Evolutionary conservation across 2,113 vertebrate genomes (phyloP), one percentile per base, ranked within the genome.

Genomic region (Scartelaos histophorus): DNA sequence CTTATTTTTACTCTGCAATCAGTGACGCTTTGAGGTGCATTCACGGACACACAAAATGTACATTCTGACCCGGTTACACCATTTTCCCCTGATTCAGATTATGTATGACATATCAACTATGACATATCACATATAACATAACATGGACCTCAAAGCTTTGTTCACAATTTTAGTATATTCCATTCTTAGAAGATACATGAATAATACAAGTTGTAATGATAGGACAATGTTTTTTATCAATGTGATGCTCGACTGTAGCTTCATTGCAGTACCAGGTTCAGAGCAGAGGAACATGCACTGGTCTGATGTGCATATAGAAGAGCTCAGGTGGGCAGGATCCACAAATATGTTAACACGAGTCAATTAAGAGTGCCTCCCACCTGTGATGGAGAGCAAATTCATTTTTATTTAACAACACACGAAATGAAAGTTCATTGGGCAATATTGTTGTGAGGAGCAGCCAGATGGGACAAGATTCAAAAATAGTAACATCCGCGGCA

Each of bases 341-440:
- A 72, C 69, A 58, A 78, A 80, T 85, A 89, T 86, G 88, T 90
- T 87, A 91, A 92, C 91, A 91, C 56, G 34, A 91, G 90, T 92
- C 91, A 93, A 92, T 93, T 89, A 92, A 86, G 78, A 82, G 69
- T 64, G 80, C 82, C 82, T 85, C 79, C 90, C 92, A 93, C 90
- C 91, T 93, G 92, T 91, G 92, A 90, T 88, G 79, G 83, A 86
- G 86, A 83, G 86, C 88, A 89, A 73, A 84, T 90, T 92, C 88
- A 91, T 92, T 92, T 91, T 87, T 90, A 88, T 85, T 92, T 93
- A 93, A 90, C 91, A 90, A 86, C 85, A 75, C 67, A 84, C 80
- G 85, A 88, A 92, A 93, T 90, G 85, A 93, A 93, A 87, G 90
- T 88, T 91, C 91, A 93, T 89, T 88, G 86, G 86, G 78, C 84